Evolutionary conservation across 2,888 invertebrate species (phyloP).

Genomic region (Eubasilissa splendida): DNA sequence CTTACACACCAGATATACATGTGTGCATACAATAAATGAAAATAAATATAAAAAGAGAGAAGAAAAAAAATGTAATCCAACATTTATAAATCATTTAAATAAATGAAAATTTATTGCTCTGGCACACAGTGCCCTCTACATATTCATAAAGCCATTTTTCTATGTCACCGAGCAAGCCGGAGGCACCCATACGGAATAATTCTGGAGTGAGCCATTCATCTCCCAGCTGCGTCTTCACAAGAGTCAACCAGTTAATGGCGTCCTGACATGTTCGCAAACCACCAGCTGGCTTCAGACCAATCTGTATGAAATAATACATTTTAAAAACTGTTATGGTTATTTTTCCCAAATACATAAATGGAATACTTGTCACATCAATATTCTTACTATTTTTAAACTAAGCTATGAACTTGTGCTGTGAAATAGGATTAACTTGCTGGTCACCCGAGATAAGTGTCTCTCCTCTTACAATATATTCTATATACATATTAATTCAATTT

Average conservation of each 20-base stretch:
- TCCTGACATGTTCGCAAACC: slow-evolving; percentile 91
- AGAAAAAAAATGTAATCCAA: too few species aligned
- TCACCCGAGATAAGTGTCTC: too few species aligned
- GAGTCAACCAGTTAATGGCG: slow-evolving; percentile 88
- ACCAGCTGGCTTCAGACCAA: slow-evolving; percentile 98
- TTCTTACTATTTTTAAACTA: too few species aligned
- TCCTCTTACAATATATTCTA: too few species aligned
- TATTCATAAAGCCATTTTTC: slow-evolving; percentile 70
- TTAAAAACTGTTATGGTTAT: too few species aligned
- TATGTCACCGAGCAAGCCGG: slow-evolving; percentile 88
- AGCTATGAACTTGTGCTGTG: too few species aligned
- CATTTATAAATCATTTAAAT: slow-evolving; percentile 2
- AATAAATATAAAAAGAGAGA: too few species aligned
- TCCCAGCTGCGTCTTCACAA: slow-evolving; percentile 90
- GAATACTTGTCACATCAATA: too few species aligned
- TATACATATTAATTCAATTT: not conserved
- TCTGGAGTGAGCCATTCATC: slow-evolving; percentile 86
- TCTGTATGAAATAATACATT: slow-evolving; percentile 69
- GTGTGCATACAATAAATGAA: too few species aligned
- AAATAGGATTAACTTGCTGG: too few species aligned
- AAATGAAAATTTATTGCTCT: slow-evolving; percentile 31
- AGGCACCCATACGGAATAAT: slow-evolving; percentile 95
- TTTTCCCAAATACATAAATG: too few species aligned
- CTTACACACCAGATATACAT: too few species aligned
- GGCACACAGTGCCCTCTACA: not conserved